phyloP scores from a whole-genome alignment of 2,113 vertebrate species.

The Aptenodytes patagonicus region DNA sequence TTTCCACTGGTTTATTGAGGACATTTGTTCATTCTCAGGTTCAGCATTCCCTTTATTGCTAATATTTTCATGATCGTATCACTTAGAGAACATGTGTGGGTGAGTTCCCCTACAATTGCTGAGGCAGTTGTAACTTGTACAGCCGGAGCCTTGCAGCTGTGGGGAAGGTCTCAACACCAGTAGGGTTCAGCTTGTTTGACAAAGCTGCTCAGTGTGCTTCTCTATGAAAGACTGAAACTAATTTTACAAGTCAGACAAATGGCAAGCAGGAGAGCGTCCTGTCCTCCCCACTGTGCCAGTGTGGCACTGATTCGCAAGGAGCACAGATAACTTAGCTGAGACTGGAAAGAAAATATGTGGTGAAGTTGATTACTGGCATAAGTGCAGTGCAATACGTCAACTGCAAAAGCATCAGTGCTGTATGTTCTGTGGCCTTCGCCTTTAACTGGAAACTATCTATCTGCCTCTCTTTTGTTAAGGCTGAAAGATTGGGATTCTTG shows the following conservation, averaged over 20 bases:
- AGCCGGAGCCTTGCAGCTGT: not conserved
- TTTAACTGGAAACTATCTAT: not conserved
- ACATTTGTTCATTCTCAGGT: not conserved
- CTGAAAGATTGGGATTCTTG: not conserved
- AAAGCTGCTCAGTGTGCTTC: not conserved
- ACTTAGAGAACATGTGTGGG: rapidly evolving
- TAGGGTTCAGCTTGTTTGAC: not conserved
- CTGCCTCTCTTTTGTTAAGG: not conserved
- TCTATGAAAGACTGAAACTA: not conserved
- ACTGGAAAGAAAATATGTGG: not conserved
- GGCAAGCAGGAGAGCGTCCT: not conserved
- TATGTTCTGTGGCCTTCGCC: not conserved
- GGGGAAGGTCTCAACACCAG: not conserved
- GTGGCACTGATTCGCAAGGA: not conserved
- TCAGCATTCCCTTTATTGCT: not conserved
- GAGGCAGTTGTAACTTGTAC: not conserved
- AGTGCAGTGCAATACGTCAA: not conserved
- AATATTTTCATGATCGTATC: rapidly evolving
- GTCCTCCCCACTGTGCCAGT: not conserved
- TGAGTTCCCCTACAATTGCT: not conserved
- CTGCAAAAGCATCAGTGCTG: not conserved
- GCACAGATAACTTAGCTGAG: not conserved
- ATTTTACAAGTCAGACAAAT: not conserved
- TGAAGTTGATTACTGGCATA: not conserved
- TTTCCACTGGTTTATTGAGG: not conserved